These are phyloP conservation scores for Oriolus oriolus DNA, from an alignment of 2,113 vertebrate species.

Conservation along the genomic window DNA sequence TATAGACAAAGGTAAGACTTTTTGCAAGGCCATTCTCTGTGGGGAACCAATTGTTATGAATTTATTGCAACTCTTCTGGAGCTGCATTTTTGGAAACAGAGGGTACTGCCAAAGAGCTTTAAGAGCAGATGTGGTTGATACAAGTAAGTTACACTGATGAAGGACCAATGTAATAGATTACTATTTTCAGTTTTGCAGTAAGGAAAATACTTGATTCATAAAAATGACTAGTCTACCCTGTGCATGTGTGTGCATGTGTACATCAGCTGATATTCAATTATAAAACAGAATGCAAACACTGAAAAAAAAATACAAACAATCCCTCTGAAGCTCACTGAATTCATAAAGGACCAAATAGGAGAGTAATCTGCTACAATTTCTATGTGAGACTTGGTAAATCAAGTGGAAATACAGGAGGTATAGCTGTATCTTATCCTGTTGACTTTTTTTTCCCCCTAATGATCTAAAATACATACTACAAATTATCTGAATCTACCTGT, in stretches of 20 bases:
- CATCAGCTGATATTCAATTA: neutral
- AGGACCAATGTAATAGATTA: neutral
- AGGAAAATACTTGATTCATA: neutral
- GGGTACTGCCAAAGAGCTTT: neutral
- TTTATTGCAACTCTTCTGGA: neutral
- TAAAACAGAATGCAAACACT: neutral
- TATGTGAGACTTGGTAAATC: neutral
- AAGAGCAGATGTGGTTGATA: neutral
- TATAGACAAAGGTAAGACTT: slow-evolving; percentile 85
- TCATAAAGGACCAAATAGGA: neutral
- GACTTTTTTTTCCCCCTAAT: neutral
- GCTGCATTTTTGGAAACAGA: neutral
- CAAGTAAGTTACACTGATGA: neutral
- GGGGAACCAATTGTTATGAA: neutral
- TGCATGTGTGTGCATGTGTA: neutral
- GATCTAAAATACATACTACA: neutral
- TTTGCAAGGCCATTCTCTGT: neutral
- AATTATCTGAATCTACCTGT: neutral
- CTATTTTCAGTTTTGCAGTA: neutral
- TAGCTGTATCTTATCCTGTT: neutral
- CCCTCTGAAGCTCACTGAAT: neutral
- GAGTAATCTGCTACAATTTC: neutral
- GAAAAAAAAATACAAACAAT: neutral
- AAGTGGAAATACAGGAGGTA: neutral
- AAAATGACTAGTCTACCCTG: neutral